Conservation (phyloP, 2,888 invertebrate genomes). For the Lapara coniferarum region DNA sequence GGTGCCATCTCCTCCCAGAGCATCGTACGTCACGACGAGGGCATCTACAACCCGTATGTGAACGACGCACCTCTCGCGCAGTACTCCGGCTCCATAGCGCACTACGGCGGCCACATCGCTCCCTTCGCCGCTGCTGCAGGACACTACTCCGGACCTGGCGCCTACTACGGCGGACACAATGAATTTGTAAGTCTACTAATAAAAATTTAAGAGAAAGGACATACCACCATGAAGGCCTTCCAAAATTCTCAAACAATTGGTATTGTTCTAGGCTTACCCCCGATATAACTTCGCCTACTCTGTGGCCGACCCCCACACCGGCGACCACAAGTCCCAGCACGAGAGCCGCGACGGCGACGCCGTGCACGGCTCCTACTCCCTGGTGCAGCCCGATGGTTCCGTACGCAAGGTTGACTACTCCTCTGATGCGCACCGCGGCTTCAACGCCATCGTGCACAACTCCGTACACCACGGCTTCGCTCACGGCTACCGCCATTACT, state of each 20-base stretch:
- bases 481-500: slow-evolving; percentile 59
- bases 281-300: slow-evolving; percentile 79
- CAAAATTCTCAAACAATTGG: not conserved
- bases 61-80: slow-evolving; percentile 37
- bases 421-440: slow-evolving; percentile 60
- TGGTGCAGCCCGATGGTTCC: slow-evolving; percentile 80
- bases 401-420: slow-evolving; percentile 79
- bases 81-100: slow-evolving; percentile 34
- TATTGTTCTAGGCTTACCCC: slow-evolving; percentile 58
- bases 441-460: slow-evolving; percentile 79
- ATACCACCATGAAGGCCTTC: not conserved
- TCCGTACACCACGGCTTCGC: slow-evolving; percentile 64
- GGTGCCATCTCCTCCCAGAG: slow-evolving; percentile 36
- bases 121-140: slow-evolving; percentile 18
- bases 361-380: slow-evolving; percentile 84
- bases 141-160: slow-evolving; percentile 37
- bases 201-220: not conserved
- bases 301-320: slow-evolving; percentile 82
- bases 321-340: slow-evolving; percentile 82
- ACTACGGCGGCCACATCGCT: slow-evolving; percentile 35
- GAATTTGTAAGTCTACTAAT: slow-evolving; percentile 37
- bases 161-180: slow-evolving; percentile 45
- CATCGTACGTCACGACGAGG: slow-evolving; percentile 39
- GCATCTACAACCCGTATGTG: slow-evolving; percentile 32
- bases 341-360: slow-evolving; percentile 79